Evolutionary conservation across 2,797 vertebrate species (phyloP), one percentile per base, ranked within the genome.

Genomic region (Xerus rutilus): DNA sequence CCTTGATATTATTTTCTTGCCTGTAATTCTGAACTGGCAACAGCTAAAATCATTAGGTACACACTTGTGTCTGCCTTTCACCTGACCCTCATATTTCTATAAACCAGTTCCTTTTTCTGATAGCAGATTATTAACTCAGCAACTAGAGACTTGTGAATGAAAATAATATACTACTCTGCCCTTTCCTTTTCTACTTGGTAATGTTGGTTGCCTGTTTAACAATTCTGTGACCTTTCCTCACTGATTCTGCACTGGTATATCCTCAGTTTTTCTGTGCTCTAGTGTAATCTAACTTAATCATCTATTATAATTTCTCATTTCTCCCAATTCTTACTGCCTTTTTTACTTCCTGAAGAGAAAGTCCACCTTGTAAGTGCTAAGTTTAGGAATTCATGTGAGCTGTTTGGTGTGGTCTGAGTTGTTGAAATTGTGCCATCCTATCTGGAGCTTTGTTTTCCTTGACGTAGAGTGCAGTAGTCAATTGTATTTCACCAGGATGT

Each of bases 261-360:
- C 81, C 49, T 96, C 23, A 3, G 43, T 86, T 89, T 86, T 94
- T 91, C 83, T 91, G 32, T 52, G 47, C n/a, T 92, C 30, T 35
- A 65, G 77, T 85, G 35, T 90, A 92, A 89, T 81, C 25, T 82
- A 81, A 96, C 17, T 93, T 89, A 93, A 92, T 93, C 54, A 94
- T 84, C 65, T 85, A 18, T 74, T 92, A 77, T 59, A 92, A 91
- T 92, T 67, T 67, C 93, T 95, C 70, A 94, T 95, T 84, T 96
- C 28, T 93, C 84, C 59, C 43, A 84, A 49, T 83, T 93, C 32
- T 94, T 94, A 72, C 20, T 94, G 76, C 72, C 72, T 82, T 69
- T 93, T 91, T 95, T 93, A 94, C 14, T 93, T 90, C 43, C 32
- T 73, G 69, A 88, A 87, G 78, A 90, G 87, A 94, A 95, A 85